Base-by-base conservation (phyloP, 2,797 vertebrate genomes). In the Tolypeutes matacus region DNA sequence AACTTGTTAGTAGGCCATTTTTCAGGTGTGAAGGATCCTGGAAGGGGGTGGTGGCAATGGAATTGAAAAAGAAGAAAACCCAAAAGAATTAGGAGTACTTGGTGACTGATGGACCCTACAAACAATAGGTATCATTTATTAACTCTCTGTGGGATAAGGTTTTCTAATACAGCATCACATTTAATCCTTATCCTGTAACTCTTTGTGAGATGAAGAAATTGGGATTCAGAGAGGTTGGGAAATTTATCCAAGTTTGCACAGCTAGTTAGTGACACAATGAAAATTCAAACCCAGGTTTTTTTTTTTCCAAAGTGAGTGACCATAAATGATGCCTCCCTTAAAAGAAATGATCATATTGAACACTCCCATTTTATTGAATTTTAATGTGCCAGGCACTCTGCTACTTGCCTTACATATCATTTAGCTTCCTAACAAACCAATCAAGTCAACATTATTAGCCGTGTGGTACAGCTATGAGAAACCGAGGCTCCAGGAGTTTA, bases 121-220 rank as follows among this genome's bases (percentile, higher is more conserved):
- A 21, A 29, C 62, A 18, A 36, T 2, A 70, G 69, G 31, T 5
- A 49, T 23, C 12, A 14, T 14, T 46, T n/a, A 36, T 51, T 42
- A 5, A 17, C 39, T 25, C 29, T 56, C 31, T 29, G 23, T 20
- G 56, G 46, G 46, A 14, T 75, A n/a, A 69, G 10, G 5, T 18
- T 85, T 73, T 86, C 14, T 46, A 53, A 91, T 70, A 82, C 13
- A 25, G 36, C 46, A 56, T 87, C 42, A 36, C 36, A 39, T 67
- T 60, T 78, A 65, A 75, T 67, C 2, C 15, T 9, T n/a, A 78
- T 9, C 9, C 2, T 86, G n/a, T 0, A 5, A 20, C 8, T 77
- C 89, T 90, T 36, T 36, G 34, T 87, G 67, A 83, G 83, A 83
- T 5, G 29, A 93, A 21, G 77, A 93, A 73, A 92, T 69, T 4